Base-by-base conservation (phyloP, 2,888 invertebrate genomes). In the Rhaphigaster nebulosa region DNA sequence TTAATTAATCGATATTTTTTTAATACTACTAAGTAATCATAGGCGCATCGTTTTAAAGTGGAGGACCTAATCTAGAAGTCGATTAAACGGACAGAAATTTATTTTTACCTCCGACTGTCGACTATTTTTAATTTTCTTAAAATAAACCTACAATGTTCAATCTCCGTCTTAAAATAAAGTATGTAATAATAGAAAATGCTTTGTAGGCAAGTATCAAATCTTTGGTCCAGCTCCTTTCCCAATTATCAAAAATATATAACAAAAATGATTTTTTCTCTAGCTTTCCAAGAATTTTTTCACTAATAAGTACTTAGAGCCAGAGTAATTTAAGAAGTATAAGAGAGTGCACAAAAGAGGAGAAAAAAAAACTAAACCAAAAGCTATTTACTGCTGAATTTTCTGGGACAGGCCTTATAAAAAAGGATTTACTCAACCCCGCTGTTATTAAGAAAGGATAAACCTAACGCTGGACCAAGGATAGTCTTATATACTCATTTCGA, bases 361-460 rank as follows among this genome's bases (percentile, higher is more conserved):
- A n/a, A 60, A 60, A 60, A n/a, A n/a, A n/a, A n/a, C n/a, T n/a
- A n/a, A n/a, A n/a, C n/a, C n/a, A n/a, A n/a, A 60, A 60, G 60
- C 60, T 60, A 60, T 60, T 60, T 60, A n/a, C 60, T 60, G 60
- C 60, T 26, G n/a, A 60, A 60, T 60, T 60, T 60, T 60, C 60
- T n/a, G 60, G 60, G 60, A 60, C 60, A 10, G 60, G 60, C 60
- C 60, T 60, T 60, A 60, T 60, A 60, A 60, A 60, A 60, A 60
- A 60, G 60, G 60, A 60, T 60, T 60, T n/a, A 60, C 60, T 60
- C n/a, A 60, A 10, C 54, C 60, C 60, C 23, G n/a, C n/a, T 60
- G n/a, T 60, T 60, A 60, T 60, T 60, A 60, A 60, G 12, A 12
- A 12, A 13, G 26, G 60, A 60, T 60, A n/a, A 60, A 60, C 8